phyloP scores from a whole-genome alignment of 2,797 vertebrate genomes.

The Cygnus olor region DNA sequence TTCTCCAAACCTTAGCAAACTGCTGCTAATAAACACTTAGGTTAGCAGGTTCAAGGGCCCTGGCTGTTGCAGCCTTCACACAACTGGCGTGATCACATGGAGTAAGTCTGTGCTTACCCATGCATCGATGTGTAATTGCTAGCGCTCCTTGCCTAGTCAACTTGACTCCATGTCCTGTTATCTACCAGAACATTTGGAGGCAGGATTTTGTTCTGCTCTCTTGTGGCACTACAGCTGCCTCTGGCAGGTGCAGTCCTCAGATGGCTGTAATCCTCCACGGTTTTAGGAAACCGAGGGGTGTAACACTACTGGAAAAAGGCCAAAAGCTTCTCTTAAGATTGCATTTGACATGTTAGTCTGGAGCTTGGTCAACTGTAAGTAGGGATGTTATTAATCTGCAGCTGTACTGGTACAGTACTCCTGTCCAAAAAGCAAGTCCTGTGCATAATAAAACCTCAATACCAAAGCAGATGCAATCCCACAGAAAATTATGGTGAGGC shows the following conservation, averaged over 20 bases:
- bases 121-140: neutral
- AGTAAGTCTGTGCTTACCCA: too few relatives aligned
- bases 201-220: neutral
- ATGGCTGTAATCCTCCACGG: neutral
- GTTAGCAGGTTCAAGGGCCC: neutral
- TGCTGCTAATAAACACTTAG: neutral
- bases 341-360: neutral
- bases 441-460: neutral
- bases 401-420: neutral
- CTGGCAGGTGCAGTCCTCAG: neutral
- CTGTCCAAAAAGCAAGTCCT: neutral
- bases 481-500: neutral
- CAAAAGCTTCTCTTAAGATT: neutral
- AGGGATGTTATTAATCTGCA: neutral
- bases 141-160: neutral
- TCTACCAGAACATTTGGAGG: neutral
- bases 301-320: neutral
- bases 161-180: neutral
- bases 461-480: fast-evolving
- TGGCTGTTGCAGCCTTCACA: neutral
- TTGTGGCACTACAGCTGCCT: neutral
- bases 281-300: neutral
- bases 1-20: neutral
- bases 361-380: neutral
- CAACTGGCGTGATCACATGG: fast-evolving